These are phyloP conservation scores for Rotaria sp. DNA, from an alignment of 2,888 invertebrate species.

Conservation along the genomic window DNA sequence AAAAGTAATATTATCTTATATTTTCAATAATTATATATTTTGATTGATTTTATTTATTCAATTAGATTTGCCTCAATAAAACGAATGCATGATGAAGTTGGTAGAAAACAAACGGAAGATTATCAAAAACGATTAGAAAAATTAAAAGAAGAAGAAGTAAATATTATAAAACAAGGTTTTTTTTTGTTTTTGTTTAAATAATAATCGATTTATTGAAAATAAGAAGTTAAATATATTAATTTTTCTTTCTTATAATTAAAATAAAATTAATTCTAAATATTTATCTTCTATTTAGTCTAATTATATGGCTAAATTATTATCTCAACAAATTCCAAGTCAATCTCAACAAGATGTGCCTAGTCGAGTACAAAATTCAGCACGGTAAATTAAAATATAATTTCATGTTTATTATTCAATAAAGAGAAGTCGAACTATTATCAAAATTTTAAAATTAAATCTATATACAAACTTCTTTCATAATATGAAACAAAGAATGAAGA, in stretches of 20 bases:
- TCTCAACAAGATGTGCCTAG: background rate
- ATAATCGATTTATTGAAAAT: too few species aligned
- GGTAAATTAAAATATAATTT: background rate
- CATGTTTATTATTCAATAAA: background rate
- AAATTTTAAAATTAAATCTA: too few species aligned
- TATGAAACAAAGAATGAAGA: too few species aligned
- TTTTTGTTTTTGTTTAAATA: too few species aligned
- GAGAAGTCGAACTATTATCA: too few species aligned
- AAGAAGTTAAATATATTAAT: too few species aligned
- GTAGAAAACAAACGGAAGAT: background rate
- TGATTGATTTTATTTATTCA: too few species aligned
- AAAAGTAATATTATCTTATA: background rate
- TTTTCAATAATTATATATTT: too few species aligned
- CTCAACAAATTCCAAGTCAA: background rate
- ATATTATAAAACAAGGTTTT: background rate
- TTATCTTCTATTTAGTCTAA: background rate
- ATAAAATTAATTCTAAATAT: background rate
- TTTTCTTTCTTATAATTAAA: too few species aligned
- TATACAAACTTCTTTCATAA: too few species aligned
- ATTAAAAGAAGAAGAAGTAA: slow-evolving; percentile 9
- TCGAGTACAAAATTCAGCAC: background rate
- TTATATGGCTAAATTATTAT: background rate
- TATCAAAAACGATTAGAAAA: background rate
- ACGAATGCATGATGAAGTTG: background rate
- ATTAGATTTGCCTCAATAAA: background rate